Conservation (phyloP, 2,888 invertebrate species). For the Drosophila mimetica region DNA sequence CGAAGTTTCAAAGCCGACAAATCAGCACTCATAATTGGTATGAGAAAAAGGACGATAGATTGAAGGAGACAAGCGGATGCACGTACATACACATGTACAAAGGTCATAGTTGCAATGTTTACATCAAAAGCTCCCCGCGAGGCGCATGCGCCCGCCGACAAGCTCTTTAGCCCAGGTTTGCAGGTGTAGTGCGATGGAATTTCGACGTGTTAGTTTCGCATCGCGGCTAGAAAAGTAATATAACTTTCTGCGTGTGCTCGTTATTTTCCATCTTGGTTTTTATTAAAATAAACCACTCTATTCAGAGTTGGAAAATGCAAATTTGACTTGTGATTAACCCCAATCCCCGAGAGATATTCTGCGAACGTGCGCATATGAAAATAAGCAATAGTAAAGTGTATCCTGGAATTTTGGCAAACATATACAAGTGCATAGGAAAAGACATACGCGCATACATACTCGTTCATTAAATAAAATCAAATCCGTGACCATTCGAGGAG, state of each 20-base stretch:
- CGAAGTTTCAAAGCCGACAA: slow-evolving; percentile 16
- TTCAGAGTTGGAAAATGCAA: neutral
- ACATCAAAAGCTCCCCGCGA: slow-evolving; percentile 50
- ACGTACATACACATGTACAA: slow-evolving; percentile 43
- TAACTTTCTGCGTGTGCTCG: slow-evolving; percentile 28
- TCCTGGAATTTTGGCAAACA: slow-evolving; percentile 30
- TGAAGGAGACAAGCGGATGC: slow-evolving; percentile 31
- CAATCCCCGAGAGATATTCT: no score
- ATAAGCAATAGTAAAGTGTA: slow-evolving; percentile 30
- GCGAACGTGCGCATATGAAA: slow-evolving; percentile 16
- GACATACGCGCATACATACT: slow-evolving; percentile 17
- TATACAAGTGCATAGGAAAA: slow-evolving; percentile 35
- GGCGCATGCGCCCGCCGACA: slow-evolving; percentile 61
- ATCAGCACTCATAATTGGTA: slow-evolving; percentile 18
- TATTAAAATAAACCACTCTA: slow-evolving; percentile 5
- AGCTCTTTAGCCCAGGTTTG: slow-evolving; percentile 54
- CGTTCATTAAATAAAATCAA: slow-evolving; percentile 26
- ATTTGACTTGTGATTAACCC: neutral
- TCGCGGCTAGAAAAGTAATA: slow-evolving; percentile 57
- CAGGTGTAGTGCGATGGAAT: slow-evolving; percentile 58
- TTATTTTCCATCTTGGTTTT: slow-evolving; percentile 13
- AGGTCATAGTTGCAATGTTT: slow-evolving; percentile 64
- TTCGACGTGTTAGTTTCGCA: slow-evolving; percentile 52
- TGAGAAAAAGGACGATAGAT: slow-evolving; percentile 13
- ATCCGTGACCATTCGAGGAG: slow-evolving; percentile 22